Evolutionary conservation across 2,888 invertebrate genomes (phyloP).

Genomic region (Dolomedes plantarius): DNA sequence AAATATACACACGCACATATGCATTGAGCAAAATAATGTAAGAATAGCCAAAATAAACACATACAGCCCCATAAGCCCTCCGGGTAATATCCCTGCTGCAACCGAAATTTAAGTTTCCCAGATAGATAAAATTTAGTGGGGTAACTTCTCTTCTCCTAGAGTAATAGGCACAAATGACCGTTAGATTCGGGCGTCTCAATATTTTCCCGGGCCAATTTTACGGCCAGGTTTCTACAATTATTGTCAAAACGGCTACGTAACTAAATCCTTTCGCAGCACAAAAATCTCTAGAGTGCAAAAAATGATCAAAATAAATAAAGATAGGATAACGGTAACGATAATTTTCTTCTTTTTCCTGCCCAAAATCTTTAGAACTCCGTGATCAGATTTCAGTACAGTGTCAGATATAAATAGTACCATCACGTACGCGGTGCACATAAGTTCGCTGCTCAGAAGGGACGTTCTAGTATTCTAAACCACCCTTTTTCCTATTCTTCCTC

Average conservation of each 20-base stretch:
- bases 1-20: too few relatives aligned
- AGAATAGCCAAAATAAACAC: too few relatives aligned
- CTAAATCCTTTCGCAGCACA: constrained; percentile 35
- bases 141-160: not conserved
- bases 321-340: constrained; percentile 41
- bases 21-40: too few relatives aligned
- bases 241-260: constrained; percentile 33
- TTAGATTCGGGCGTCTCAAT: constrained; percentile 23
- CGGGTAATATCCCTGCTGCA: too few relatives aligned
- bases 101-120: not conserved
- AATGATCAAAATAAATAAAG: constrained; percentile 26
- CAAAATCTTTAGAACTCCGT: constrained; percentile 52
- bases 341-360: constrained; percentile 40
- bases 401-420: constrained; percentile 60
- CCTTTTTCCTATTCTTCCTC: not conserved
- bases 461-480: not conserved
- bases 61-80: too few relatives aligned
- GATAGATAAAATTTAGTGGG: not conserved
- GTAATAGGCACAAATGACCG: constrained; percentile 35
- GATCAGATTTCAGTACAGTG: constrained; percentile 48
- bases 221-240: constrained; percentile 51
- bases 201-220: constrained; percentile 46
- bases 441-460: not conserved
- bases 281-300: constrained; percentile 16
- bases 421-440: constrained; percentile 42